Percentiles rank a stretch among this genome's conserved stretches.
phyloP scores from a whole-genome alignment of 1,140 invertebrate species.

The Dendroctonus ponderosae region DNA sequence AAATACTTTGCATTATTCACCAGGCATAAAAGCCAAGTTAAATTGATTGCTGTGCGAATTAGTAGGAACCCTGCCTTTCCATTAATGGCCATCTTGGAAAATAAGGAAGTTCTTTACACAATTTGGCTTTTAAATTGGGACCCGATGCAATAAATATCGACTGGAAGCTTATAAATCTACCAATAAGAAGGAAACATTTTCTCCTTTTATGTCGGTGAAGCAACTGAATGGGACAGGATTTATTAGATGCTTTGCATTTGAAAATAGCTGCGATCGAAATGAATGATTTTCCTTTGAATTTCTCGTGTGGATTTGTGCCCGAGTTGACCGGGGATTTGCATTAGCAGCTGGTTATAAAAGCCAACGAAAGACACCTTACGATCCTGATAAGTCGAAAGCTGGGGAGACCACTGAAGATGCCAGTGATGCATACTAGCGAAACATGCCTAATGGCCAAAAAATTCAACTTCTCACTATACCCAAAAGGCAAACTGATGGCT shows the following conservation, averaged over 20 bases:
- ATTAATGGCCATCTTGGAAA: constrained; percentile 29
- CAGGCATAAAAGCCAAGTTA: constrained; percentile 1
- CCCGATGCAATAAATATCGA: constrained; percentile 28
- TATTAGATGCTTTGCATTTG: constrained; percentile 27
- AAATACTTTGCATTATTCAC: constrained; percentile 3
- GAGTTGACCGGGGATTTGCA: too few relatives aligned
- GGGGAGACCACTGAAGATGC: too few relatives aligned
- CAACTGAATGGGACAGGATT: constrained; percentile 20
- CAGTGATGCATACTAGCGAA: too few relatives aligned
- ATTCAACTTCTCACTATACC: too few relatives aligned
- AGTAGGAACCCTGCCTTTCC: constrained; percentile 16
- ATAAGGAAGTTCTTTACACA: constrained; percentile 26
- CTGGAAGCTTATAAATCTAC: constrained; percentile 26
- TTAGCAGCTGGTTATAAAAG: too few relatives aligned
- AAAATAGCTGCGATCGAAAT: constrained; percentile 5
- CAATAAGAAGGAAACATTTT: constrained; percentile 29
- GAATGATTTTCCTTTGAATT: constrained; percentile 2
- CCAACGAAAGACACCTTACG: too few relatives aligned
- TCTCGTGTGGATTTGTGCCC: too few relatives aligned
- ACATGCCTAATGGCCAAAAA: too few relatives aligned
- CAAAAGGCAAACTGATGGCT: too few relatives aligned
- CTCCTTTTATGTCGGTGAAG: constrained; percentile 21
- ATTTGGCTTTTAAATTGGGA: constrained; percentile 29
- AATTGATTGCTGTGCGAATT: constrained; percentile 13
- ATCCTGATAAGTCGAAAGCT: too few relatives aligned